Conservation (phyloP, 2,888 invertebrate species). For the Clitarchus hookeri region DNA sequence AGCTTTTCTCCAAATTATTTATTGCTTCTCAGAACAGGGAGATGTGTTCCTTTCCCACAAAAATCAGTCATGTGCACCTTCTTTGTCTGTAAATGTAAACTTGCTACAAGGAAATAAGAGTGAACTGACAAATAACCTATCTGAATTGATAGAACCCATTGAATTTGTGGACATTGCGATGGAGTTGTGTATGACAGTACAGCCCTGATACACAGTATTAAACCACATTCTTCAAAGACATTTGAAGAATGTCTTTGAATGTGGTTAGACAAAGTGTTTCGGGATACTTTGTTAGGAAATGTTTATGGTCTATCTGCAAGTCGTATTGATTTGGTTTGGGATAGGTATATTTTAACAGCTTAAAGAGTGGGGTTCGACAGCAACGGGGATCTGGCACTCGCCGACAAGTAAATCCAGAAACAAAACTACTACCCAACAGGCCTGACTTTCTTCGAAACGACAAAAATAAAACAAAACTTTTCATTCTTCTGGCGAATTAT, state of each 20-base stretch:
- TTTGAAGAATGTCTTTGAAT: too few species aligned
- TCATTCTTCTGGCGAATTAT: constrained; percentile 17
- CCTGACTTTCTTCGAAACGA: constrained; percentile 10
- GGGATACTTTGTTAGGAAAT: background rate
- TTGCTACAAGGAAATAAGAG: background rate
- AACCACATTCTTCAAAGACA: background rate
- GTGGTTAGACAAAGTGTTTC: background rate
- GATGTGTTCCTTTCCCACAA: background rate
- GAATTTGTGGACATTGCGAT: background rate
- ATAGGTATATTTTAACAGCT: background rate
- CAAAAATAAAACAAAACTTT: background rate
- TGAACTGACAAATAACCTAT: background rate
- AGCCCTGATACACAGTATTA: background rate
- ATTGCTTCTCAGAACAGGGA: constrained; percentile 17
- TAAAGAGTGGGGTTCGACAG: background rate
- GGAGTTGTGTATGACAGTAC: background rate
- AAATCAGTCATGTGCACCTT: constrained; percentile 9
- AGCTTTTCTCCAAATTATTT: constrained; percentile 17
- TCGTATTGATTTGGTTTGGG: constrained; percentile 16
- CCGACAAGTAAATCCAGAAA: background rate
- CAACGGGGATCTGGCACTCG: background rate
- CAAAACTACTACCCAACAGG: background rate
- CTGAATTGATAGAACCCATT: background rate
- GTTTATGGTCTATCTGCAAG: too few species aligned
- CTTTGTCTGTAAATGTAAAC: background rate